phyloP scores from a whole-genome alignment of 2,888 invertebrate species.

The Rhagium mordax region DNA sequence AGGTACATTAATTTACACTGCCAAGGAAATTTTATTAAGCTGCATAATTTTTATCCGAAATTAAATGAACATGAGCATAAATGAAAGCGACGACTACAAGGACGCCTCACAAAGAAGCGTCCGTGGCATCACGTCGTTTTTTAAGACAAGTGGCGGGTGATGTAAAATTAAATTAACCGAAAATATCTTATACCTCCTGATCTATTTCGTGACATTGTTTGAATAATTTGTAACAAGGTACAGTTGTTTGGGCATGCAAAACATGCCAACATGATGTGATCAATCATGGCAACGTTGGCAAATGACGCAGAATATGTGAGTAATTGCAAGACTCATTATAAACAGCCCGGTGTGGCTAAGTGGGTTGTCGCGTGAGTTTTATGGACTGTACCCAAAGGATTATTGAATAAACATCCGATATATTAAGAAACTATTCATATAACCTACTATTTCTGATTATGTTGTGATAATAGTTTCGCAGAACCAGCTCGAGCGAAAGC shows the following conservation, averaged over 20 bases:
- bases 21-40: too few relatives aligned
- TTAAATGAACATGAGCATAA: too few relatives aligned
- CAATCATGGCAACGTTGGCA: conserved; percentile 48
- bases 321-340: conserved; percentile 49
- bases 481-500: background rate
- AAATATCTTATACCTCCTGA: background rate
- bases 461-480: background rate
- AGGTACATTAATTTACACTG: too few relatives aligned
- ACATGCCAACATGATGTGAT: conserved; percentile 42
- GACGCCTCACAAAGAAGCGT: too few relatives aligned
- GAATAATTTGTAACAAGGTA: conserved; percentile 31
- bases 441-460: background rate
- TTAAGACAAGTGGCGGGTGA: background rate
- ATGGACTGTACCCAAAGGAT: conserved; percentile 8
- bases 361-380: conserved; percentile 46
- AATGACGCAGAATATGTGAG: conserved; percentile 50
- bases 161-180: background rate
- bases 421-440: conserved; percentile 7
- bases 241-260: conserved; percentile 41
- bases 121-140: too few relatives aligned
- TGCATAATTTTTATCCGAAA: too few relatives aligned
- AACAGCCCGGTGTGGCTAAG: conserved; percentile 40
- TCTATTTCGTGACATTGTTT: conserved; percentile 19
- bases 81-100: too few relatives aligned
- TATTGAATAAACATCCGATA: conserved; percentile 33